A percentile compares a stretch with the other conserved stretches of the same genome.
These are phyloP conservation scores for Plectropomus leopardus DNA, from an alignment of 2,113 vertebrate genomes.

Conservation along the genomic window DNA sequence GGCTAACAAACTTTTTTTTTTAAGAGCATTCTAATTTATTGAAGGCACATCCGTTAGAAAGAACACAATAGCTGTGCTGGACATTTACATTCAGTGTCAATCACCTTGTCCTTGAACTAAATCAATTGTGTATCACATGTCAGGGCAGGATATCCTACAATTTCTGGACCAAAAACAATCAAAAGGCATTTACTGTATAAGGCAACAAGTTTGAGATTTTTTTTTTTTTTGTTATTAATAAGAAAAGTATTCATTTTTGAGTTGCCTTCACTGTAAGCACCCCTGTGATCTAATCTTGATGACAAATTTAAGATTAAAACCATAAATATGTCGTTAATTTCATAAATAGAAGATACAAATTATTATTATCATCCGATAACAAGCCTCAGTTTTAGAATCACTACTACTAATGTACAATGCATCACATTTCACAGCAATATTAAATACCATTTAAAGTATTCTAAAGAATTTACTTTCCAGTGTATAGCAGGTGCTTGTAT, in stretches of 20 bases:
- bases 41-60: conserved; percentile 79
- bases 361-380: conserved; percentile 17
- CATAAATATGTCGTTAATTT: conserved; percentile 39
- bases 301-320: conserved; percentile 28
- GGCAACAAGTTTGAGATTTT: conserved; percentile 16
- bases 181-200: conserved; percentile 33
- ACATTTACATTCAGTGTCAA: conserved; percentile 73
- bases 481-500: conserved; percentile 41
- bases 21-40: conserved; percentile 75
- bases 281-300: conserved; percentile 1
- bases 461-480: conserved; percentile 51
- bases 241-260: not conserved
- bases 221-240: not conserved
- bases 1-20: not conserved
- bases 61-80: conserved; percentile 63
- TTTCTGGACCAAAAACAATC: conserved; percentile 4
- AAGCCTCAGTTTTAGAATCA: conserved; percentile 43
- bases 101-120: conserved; percentile 34
- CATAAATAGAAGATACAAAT: conserved; percentile 55
- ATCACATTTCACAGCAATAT: conserved; percentile 74
- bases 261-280: conserved; percentile 22
- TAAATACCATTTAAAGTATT: conserved; percentile 61
- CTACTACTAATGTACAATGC: conserved; percentile 65
- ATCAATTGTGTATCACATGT: conserved; percentile 8
- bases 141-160: conserved; percentile 19